Percentiles rank a stretch among this genome's conserved stretches.
Conservation (phyloP, 1,140 invertebrate genomes). For the Leptinotarsa defecta region DNA sequence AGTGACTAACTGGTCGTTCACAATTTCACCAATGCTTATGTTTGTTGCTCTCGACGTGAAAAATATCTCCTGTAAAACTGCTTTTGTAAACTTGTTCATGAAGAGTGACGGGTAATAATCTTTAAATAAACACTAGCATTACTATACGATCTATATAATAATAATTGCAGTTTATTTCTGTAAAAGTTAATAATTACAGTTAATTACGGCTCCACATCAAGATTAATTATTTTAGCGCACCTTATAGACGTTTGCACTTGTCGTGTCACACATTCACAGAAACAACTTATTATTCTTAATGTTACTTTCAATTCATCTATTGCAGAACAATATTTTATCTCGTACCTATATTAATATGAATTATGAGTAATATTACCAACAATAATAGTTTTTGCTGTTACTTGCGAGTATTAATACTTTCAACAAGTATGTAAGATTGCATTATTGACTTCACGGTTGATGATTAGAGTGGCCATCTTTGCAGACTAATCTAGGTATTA, state of each 20-base stretch:
- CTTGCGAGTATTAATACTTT: neutral
- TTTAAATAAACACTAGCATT: neutral
- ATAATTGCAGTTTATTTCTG: constrained; percentile 11
- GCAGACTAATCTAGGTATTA: no score
- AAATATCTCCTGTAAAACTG: no score
- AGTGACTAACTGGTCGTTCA: no score
- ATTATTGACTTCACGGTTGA: no score
- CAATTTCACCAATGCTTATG: no score
- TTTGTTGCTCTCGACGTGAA: no score
- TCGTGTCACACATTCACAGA: constrained; percentile 12
- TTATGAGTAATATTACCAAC: neutral
- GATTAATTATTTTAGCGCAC: constrained; percentile 18
- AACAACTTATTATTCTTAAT: constrained; percentile 9
- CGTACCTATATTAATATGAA: neutral
- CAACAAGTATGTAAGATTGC: neutral
- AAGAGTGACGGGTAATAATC: neutral
- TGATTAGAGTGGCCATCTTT: no score
- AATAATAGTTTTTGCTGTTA: neutral
- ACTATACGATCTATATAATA: neutral
- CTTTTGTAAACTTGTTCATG: neutral
- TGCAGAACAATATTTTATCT: neutral
- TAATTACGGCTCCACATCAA: neutral
- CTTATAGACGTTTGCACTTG: constrained; percentile 11
- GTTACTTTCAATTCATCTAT: constrained; percentile 1
- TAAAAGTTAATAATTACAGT: neutral